Evolutionary conservation across 2,113 vertebrate species (phyloP), one percentile per base, ranked within the genome.

Genomic region (Theristicus caerulescens): DNA sequence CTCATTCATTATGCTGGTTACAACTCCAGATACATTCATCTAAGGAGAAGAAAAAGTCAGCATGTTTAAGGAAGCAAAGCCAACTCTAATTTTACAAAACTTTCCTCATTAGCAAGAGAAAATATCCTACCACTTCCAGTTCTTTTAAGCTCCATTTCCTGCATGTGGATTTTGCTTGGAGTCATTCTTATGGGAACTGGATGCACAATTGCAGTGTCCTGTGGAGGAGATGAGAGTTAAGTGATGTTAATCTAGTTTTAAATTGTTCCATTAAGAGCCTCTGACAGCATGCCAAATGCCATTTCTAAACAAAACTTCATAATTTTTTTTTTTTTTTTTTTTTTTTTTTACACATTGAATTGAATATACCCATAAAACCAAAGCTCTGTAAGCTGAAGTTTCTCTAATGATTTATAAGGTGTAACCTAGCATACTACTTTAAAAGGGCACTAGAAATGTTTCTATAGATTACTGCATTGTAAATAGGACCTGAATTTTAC

Each of bases 101-200:
- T n/a, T 58, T 46, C 51, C 55, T 64, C 18, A 59, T 57, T 31
- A 86, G 21, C 32, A 86, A 86, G 13, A 70, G 22, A 90, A 90
- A 90, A 86, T 42, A 76, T 46, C 96, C 98, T 98, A 99, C 99
- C 99, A 51, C 99, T 99, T 98, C 99, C 98, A 47, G 99, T 99
- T 96, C 99, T 99, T 97, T 99, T 99, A 88, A 99, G 98, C 93
- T 99, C 99, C 99, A 99, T 99, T 97, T 99, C 99, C 98, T 99
- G 99, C 99, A 99, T 99, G 96, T 99, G 99, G 95, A 99, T 99
- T 98, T 99, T 99, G 98, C 99, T 99, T 93, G 99, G 99, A 32
- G 99, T 99, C 99, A 99, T 99, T 86, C 99, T 98, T 94, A 99
- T 99, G 88, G 99, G 99, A 92, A 99, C 99, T 21, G 99, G 99